Percentiles rank a stretch among this genome's conserved stretches.
Evolutionary conservation across 2,797 vertebrate genomes (phyloP).

Genomic region (Cichlasoma orientale): DNA sequence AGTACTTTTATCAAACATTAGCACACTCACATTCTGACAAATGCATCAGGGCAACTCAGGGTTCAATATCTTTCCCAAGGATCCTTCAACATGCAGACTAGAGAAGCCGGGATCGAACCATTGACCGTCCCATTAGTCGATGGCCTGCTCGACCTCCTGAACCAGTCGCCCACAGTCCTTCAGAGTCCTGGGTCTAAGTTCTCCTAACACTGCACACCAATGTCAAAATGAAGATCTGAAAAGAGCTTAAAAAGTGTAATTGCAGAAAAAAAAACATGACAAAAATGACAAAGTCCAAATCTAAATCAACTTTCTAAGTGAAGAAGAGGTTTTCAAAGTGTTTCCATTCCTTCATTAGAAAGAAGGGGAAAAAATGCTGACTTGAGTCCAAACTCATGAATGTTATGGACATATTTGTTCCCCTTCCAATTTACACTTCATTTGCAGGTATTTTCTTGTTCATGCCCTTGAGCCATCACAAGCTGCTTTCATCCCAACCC

Average conservation of each 20-base stretch:
- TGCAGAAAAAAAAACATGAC: accelerated
- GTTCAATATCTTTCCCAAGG: background rate
- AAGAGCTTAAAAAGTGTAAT: background rate
- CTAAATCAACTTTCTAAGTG: background rate
- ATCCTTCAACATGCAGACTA: background rate
- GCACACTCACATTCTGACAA: background rate
- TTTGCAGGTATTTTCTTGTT: constrained; percentile 17
- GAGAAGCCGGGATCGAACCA: background rate
- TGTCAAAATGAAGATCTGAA: background rate
- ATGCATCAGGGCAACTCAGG: background rate
- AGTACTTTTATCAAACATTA: background rate
- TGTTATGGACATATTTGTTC: background rate
- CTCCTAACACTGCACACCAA: background rate
- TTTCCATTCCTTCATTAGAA: background rate
- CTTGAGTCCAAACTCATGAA: background rate
- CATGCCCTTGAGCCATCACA: background rate
- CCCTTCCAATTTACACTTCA: background rate
- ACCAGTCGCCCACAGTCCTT: background rate
- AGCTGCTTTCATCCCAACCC: constrained; percentile 31
- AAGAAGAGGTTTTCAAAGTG: background rate
- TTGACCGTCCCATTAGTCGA: background rate
- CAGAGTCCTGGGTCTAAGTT: background rate
- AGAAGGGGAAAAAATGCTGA: background rate
- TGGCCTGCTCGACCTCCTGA: background rate
- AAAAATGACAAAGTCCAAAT: background rate